Evolutionary conservation across 1,140 invertebrate genomes (phyloP).

Genomic region (Hycleus cichorii): DNA sequence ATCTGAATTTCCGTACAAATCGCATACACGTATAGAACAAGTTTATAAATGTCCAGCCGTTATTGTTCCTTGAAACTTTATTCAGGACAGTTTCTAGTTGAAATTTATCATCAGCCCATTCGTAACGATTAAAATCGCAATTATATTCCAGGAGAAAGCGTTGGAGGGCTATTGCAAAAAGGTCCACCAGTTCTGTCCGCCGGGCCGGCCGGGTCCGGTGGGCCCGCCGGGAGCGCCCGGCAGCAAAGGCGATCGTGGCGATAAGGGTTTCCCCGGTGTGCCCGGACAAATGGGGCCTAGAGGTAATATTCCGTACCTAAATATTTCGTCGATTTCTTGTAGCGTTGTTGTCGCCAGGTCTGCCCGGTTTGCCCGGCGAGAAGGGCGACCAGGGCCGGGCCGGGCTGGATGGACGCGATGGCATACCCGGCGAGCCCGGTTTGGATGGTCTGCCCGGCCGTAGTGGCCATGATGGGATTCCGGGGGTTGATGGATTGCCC

Average conservation of each 20-base stretch:
- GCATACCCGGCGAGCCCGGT: constrained; percentile 78
- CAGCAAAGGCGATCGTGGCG: constrained; percentile 51
- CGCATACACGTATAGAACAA: too few species aligned
- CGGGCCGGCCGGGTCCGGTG: constrained; percentile 56
- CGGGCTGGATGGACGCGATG: constrained; percentile 78
- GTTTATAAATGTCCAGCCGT: too few species aligned
- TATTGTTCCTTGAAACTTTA: too few species aligned
- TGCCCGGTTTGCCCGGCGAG: constrained; percentile 33
- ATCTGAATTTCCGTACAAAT: too few species aligned
- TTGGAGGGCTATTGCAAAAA: constrained; percentile 31
- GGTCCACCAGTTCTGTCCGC: constrained; percentile 68
- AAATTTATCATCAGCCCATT: too few species aligned
- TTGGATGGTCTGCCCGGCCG: constrained; percentile 75
- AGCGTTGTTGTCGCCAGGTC: background rate
- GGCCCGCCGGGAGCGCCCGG: constrained; percentile 57
- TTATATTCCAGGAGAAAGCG: constrained; percentile 28
- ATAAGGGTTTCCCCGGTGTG: constrained; percentile 51
- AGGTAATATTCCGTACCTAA: too few species aligned
- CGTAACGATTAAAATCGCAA: too few species aligned
- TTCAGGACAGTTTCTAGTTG: too few species aligned
- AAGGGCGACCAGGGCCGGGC: constrained; percentile 50
- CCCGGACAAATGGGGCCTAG: constrained; percentile 49
- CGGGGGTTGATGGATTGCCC: constrained; percentile 61
- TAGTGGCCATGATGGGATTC: constrained; percentile 65
- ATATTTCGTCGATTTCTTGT: background rate